A percentile compares a stretch with the other conserved stretches of the same genome.
phyloP scores from a whole-genome alignment of 2,797 vertebrate genomes.

The Odontamblyopus rebecca region DNA sequence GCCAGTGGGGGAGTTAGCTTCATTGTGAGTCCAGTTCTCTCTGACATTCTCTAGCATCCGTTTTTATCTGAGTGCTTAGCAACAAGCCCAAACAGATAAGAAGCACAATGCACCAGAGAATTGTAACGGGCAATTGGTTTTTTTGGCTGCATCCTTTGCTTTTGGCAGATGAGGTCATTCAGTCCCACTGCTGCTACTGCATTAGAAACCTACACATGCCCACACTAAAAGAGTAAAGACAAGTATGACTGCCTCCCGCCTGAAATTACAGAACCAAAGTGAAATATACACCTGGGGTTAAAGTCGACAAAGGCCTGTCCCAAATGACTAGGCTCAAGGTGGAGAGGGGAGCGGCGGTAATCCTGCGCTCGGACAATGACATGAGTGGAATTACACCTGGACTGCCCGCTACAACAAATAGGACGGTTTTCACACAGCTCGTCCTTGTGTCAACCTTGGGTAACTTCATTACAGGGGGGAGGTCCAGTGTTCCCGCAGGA shows the following conservation, averaged over 20 bases:
- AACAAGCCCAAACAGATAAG: constrained; percentile 35
- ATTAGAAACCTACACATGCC: constrained; percentile 41
- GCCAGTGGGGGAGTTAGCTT: constrained; percentile 35
- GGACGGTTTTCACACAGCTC: constrained; percentile 20
- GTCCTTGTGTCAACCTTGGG: constrained; percentile 55
- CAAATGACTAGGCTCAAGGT: constrained; percentile 24
- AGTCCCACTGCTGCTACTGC: constrained; percentile 21
- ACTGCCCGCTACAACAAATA: constrained; percentile 23
- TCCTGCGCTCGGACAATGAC: constrained; percentile 34
- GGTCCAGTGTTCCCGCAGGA: constrained; percentile 27
- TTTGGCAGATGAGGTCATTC: constrained; percentile 50
- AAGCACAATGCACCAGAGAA: constrained; percentile 49
- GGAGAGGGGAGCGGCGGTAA: constrained; percentile 35
- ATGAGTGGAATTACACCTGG: constrained; percentile 65
- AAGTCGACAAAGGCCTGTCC: constrained; percentile 32
- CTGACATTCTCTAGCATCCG: constrained; percentile 42
- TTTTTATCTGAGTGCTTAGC: constrained; percentile 43
- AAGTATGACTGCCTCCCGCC: constrained; percentile 35
- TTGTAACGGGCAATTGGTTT: constrained; percentile 54
- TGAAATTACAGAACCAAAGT: constrained; percentile 78
- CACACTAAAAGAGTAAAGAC: constrained; percentile 14
- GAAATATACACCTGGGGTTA: constrained; percentile 69
- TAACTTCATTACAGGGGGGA: constrained; percentile 44
- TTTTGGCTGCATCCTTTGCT: constrained; percentile 30
- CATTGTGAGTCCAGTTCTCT: constrained; percentile 24